Base-by-base conservation (phyloP, 1,140 invertebrate species). In the Leguminivora glycinivorella region DNA sequence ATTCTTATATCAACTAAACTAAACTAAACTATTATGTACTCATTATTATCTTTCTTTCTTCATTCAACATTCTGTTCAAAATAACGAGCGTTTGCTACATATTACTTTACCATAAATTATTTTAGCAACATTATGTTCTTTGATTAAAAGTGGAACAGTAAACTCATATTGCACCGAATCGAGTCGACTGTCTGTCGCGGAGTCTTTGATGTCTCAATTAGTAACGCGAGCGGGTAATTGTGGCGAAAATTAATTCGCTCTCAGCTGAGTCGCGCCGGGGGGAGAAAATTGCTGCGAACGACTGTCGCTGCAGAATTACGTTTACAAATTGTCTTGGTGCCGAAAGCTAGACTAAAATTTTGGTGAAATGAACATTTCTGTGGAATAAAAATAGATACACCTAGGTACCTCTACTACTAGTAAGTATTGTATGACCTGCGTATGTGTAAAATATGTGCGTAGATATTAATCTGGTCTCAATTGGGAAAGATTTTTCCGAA, bases 171-270 rank as follows among this genome's bases (percentile, higher is more conserved):
- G 73, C 69, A 76, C 69, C 68, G 73, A 58, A 69, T 38, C 69
- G 74, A 75, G 77, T 67, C 78, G 73, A 72, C 76, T 72, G 77
- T 70, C 78, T 67, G 73, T 70, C 71, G 75, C 75, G 74, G 69
- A 75, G 71, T 78, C 88, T 90, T 90, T 90, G 88, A 89, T 84
- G 87, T 88, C 83, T 84, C 84, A 87, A 88, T 90, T 89, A 89
- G 87, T 82, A 88, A 90, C 79, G 81, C 78, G 88, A 88, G 78
- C 87, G 81, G 74, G 83, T 88, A 89, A 90, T 89, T 89, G 87
- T 85, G 85, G 82, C 79, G 80, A 87, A 84, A 88, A 87, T 88
- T 87, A 89, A 87, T 84, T 87, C 79, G 80, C 80, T 72, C 78
- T 75, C 75, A 56, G 68, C 63, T 43, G 56, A 52, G 25, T 29